Evolutionary conservation across 2,797 vertebrate species (phyloP).

Genomic region (Spinus olivaceus): DNA sequence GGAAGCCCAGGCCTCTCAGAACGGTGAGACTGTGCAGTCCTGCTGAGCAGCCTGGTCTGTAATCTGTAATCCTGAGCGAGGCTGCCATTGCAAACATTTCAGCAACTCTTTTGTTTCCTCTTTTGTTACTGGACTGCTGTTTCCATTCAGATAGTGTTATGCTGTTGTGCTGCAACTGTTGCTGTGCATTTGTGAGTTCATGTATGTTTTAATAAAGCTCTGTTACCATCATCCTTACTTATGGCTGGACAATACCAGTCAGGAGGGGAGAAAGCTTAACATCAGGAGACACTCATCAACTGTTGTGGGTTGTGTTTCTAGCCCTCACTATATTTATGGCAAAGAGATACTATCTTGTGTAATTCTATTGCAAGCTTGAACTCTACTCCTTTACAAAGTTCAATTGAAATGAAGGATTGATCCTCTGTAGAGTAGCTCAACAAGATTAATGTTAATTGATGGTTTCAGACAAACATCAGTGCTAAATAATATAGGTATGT

Average conservation of each 20-base stretch:
- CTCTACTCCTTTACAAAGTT: neutral
- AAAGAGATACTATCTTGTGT: neutral
- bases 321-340: neutral
- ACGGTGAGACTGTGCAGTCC: neutral
- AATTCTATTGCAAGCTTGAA: neutral
- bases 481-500: neutral
- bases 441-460: constrained; percentile 17
- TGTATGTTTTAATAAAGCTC: neutral
- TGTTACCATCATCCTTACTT: neutral
- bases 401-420: neutral
- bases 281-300: neutral
- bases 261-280: neutral
- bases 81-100: neutral
- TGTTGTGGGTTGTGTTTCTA: neutral
- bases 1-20: neutral
- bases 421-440: neutral
- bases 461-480: neutral
- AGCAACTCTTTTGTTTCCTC: neutral
- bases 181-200: neutral
- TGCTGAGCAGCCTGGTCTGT: neutral
- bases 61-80: neutral
- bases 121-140: neutral
- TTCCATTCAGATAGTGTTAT: neutral
- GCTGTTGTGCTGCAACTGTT: neutral
- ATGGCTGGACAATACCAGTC: neutral